Conservation (phyloP, 2,888 invertebrate genomes). For the Mimachlamys varia region DNA sequence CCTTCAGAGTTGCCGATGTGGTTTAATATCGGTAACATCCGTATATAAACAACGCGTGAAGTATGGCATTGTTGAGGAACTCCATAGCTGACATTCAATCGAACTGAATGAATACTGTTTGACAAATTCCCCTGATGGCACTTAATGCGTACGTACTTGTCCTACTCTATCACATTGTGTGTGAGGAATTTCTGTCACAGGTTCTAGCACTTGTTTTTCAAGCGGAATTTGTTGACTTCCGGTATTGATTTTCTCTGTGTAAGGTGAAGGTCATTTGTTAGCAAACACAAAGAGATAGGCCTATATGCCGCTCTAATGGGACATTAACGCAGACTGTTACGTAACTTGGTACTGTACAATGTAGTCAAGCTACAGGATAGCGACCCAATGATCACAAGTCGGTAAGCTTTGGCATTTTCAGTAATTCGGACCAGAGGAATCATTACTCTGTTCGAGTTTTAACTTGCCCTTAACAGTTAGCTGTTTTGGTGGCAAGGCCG, state of each 20-base stretch:
- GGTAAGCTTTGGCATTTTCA: too few species aligned
- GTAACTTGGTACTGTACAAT: background rate
- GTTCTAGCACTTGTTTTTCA: background rate
- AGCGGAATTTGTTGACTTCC: background rate
- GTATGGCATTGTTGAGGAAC: background rate
- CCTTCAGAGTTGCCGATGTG: background rate
- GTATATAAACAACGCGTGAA: background rate
- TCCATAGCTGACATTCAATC: background rate
- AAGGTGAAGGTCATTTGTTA: background rate
- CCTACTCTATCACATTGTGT: background rate
- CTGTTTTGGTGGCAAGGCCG: too few species aligned
- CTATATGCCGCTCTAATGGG: background rate
- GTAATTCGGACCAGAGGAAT: background rate
- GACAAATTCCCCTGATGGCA: constrained; percentile 15
- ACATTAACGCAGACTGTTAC: background rate
- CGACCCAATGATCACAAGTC: background rate
- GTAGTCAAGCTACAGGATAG: background rate
- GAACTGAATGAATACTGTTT: background rate
- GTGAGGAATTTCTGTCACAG: constrained; percentile 6
- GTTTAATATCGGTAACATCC: background rate
- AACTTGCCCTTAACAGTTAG: too few species aligned
- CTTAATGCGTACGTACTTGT: background rate
- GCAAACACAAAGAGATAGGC: background rate
- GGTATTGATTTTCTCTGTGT: background rate
- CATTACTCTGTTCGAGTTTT: background rate